phyloP scores from a whole-genome alignment of 1,140 invertebrate genomes.

The Reticulitermes speratus region DNA sequence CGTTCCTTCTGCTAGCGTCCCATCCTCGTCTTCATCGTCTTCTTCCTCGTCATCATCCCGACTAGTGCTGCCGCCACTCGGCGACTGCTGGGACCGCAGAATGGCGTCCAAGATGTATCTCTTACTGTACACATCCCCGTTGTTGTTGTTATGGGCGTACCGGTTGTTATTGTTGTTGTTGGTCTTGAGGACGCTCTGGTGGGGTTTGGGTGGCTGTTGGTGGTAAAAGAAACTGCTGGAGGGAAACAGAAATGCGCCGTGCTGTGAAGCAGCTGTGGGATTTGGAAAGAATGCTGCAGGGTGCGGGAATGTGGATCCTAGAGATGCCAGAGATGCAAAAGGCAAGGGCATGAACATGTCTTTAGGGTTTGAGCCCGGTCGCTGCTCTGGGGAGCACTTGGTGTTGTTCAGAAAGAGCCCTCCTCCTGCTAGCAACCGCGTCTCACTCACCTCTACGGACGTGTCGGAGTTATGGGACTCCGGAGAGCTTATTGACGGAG shows the following conservation, averaged over 20 bases:
- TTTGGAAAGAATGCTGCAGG: constrained; percentile 59
- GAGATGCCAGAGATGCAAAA: constrained; percentile 55
- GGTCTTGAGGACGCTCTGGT: constrained; percentile 36
- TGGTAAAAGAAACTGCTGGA: not conserved
- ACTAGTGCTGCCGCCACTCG: constrained; percentile 40
- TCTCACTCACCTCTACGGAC: constrained; percentile 61
- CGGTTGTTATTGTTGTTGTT: constrained; percentile 45
- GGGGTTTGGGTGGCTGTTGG: constrained; percentile 9
- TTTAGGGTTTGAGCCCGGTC: constrained; percentile 37
- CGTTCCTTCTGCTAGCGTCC: constrained; percentile 31
- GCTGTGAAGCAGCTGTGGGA: constrained; percentile 40
- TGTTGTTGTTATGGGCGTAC: constrained; percentile 25
- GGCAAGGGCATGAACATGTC: constrained; percentile 56
- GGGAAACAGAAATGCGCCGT: not conserved
- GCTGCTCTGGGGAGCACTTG: constrained; percentile 49
- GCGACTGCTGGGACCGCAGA: constrained; percentile 61
- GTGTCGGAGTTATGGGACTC: constrained; percentile 76
- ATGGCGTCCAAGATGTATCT: constrained; percentile 71
- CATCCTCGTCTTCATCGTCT: constrained; percentile 31
- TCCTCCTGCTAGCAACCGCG: constrained; percentile 38
- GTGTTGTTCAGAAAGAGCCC: constrained; percentile 52
- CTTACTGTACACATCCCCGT: constrained; percentile 58
- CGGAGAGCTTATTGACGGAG: constrained; percentile 70
- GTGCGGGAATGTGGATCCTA: constrained; percentile 58
- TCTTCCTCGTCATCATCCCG: constrained; percentile 44